Conservation (phyloP, 2,797 vertebrate genomes). For the Pelochelys cantorii region DNA sequence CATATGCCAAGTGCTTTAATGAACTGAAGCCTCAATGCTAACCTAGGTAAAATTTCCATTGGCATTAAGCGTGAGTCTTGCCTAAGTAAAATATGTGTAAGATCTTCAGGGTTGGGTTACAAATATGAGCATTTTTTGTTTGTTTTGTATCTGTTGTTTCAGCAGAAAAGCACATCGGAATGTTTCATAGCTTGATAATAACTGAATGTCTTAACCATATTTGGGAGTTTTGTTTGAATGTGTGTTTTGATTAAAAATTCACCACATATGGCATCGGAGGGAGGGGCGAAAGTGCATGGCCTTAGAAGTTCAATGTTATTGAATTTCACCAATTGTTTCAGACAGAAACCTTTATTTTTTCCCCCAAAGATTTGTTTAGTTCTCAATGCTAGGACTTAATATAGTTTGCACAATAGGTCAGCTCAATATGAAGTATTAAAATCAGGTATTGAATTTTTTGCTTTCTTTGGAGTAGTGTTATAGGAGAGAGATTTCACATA, state of each 20-base stretch:
- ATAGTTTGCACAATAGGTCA: slow-evolving; percentile 16
- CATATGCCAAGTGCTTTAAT: not conserved
- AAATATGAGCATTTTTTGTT: not conserved
- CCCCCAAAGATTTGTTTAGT: slow-evolving; percentile 25
- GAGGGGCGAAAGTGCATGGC: not conserved
- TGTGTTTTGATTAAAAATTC: slow-evolving; percentile 32
- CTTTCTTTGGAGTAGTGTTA: slow-evolving; percentile 51
- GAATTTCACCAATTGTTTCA: slow-evolving; percentile 38
- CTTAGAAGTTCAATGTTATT: slow-evolving; percentile 44
- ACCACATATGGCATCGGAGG: not conserved
- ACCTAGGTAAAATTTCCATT: not conserved
- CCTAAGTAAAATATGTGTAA: not conserved
- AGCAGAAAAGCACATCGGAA: not conserved
- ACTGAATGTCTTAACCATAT: not conserved
- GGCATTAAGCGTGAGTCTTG: not conserved
- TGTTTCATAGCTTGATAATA: slow-evolving; percentile 1
- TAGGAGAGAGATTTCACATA: slow-evolving; percentile 51
- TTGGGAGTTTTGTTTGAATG: not conserved
- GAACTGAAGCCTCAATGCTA: not conserved
- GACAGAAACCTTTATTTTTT: slow-evolving; percentile 20
- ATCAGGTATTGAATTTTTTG: slow-evolving; percentile 55
- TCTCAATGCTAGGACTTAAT: slow-evolving; percentile 29
- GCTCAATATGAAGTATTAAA: slow-evolving; percentile 27
- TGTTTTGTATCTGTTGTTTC: slow-evolving; percentile 2
- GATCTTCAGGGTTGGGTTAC: not conserved